Evolutionary conservation across 2,113 vertebrate genomes (phyloP).

Genomic region (Poecilia latipinna): DNA sequence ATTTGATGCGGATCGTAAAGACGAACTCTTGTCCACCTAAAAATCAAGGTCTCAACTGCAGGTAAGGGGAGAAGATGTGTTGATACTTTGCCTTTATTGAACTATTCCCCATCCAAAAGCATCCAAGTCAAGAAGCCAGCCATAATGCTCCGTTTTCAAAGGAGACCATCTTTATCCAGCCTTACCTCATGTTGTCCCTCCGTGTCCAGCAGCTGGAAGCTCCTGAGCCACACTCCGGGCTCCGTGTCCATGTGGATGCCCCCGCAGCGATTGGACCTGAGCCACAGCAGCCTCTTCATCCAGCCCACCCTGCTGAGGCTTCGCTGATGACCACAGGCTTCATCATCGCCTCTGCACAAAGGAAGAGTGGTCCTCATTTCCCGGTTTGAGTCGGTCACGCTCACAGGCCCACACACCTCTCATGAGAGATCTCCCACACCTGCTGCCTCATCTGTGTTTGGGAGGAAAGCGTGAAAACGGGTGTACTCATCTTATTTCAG

Average conservation of each 20-base stretch:
- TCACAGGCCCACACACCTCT: slow-evolving; percentile 42
- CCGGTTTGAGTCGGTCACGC: slow-evolving; percentile 38
- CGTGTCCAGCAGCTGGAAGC: slow-evolving; percentile 73
- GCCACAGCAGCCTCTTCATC: slow-evolving; percentile 72
- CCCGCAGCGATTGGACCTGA: slow-evolving; percentile 28
- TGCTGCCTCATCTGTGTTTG: slow-evolving; percentile 57
- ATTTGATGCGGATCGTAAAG: too few species aligned
- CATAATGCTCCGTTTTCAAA: not conserved
- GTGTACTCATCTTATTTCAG: not conserved
- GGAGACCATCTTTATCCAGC: not conserved
- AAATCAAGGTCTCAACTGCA: too few species aligned
- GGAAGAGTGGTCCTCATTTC: slow-evolving; percentile 68
- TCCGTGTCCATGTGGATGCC: slow-evolving; percentile 62
- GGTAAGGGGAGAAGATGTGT: not conserved
- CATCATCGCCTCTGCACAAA: slow-evolving; percentile 47
- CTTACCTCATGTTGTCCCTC: slow-evolving; percentile 68
- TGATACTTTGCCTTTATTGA: not conserved
- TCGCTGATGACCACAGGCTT: slow-evolving; percentile 61
- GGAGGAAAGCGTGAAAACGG: slow-evolving; percentile 11
- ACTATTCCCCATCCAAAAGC: not conserved
- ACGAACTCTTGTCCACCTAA: too few species aligned
- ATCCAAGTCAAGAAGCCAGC: not conserved
- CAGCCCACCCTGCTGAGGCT: slow-evolving; percentile 52
- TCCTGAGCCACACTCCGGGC: slow-evolving; percentile 76
- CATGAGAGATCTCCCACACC: slow-evolving; percentile 50